A percentile compares a stretch with the other conserved stretches of the same genome.
phyloP scores from a whole-genome alignment of 2,113 vertebrate species.

The Puffinus mauretanicus region DNA sequence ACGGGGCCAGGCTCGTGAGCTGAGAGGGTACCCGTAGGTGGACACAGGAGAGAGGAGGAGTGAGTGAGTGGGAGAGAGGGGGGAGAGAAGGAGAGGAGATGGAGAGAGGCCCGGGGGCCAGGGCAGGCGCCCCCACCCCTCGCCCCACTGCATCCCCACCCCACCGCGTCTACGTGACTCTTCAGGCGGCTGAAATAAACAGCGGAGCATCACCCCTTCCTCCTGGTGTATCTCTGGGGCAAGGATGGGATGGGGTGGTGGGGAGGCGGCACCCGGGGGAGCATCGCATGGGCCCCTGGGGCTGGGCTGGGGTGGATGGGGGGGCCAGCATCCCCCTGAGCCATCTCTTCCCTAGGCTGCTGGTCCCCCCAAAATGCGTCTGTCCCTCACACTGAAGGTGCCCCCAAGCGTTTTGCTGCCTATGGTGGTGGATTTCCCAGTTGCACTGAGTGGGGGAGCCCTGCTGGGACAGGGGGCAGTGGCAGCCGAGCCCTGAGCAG shows the following conservation, averaged over 20 bases:
- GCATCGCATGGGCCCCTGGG: rapidly evolving
- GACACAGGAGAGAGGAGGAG: constrained; percentile 68
- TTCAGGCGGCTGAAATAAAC: constrained; percentile 76
- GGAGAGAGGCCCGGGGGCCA: constrained; percentile 62
- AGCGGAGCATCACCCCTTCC: constrained; percentile 55
- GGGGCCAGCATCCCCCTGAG: too few species aligned
- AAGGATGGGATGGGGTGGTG: not conserved
- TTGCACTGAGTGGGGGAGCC: not conserved
- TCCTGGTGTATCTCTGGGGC: not conserved
- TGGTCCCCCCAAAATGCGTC: rapidly evolving
- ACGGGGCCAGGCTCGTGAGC: constrained; percentile 21
- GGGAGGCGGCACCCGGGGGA: rapidly evolving
- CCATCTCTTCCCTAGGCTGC: not conserved
- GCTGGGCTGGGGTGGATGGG: not conserved
- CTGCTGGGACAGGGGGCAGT: not conserved
- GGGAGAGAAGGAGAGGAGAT: constrained; percentile 54
- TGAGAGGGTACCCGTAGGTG: constrained; percentile 75
- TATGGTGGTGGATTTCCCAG: not conserved
- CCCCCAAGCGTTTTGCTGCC: not conserved
- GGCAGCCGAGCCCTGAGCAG: not conserved
- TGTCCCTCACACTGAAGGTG: not conserved
- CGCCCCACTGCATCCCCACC: constrained; percentile 38
- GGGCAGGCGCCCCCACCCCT: constrained; percentile 48
- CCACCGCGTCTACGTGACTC: constrained; percentile 31
- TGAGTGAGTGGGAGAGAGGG: constrained; percentile 55